A percentile compares a stretch with the other conserved stretches of the same genome.
These are phyloP conservation scores for Salvelinus alpinus DNA, from an alignment of 2,113 vertebrate species.

Conservation along the genomic window DNA sequence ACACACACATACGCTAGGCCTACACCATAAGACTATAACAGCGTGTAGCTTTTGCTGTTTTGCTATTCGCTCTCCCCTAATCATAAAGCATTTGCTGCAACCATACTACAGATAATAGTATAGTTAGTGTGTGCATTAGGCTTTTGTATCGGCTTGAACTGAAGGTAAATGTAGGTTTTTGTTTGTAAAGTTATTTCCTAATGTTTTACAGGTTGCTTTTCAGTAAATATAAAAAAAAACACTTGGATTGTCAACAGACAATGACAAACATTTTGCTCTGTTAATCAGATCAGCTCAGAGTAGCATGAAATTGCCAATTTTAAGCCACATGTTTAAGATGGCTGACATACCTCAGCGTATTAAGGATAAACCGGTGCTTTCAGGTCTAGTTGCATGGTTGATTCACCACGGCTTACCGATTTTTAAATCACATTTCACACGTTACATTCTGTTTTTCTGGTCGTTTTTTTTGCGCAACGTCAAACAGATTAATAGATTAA, in stretches of 20 bases:
- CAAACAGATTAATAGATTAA: background rate
- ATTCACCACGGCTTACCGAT: background rate
- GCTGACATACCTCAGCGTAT: too few relatives aligned
- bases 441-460: background rate
- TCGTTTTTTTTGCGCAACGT: background rate
- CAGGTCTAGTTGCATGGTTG: too few relatives aligned
- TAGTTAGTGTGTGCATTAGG: background rate
- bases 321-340: too few relatives aligned
- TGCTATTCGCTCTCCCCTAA: background rate
- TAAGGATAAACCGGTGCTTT: constrained; percentile 2
- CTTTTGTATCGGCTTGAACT: background rate
- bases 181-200: background rate
- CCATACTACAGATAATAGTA: background rate
- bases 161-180: background rate
- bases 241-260: background rate
- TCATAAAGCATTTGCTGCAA: background rate
- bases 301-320: background rate
- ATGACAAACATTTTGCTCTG: background rate
- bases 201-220: background rate
- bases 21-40: background rate
- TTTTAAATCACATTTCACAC: background rate
- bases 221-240: background rate
- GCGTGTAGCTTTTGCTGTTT: too few relatives aligned
- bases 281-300: constrained; percentile 22
- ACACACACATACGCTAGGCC: background rate